phyloP scores from a whole-genome alignment of 2,888 invertebrate genomes.

The Campoplex nolae region DNA sequence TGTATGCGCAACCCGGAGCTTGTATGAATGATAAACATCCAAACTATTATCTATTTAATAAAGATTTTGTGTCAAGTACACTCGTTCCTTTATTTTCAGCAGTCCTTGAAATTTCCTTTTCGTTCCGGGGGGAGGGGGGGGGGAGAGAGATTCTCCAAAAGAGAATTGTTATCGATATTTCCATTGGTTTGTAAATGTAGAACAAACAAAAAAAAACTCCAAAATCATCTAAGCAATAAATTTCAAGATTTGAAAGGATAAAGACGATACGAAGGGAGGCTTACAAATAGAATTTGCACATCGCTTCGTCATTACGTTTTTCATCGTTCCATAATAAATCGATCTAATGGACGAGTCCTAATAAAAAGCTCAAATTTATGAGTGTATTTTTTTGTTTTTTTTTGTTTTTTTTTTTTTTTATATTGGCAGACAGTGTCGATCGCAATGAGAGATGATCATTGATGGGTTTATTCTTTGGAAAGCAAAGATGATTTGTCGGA shows the following conservation, averaged over 20 bases:
- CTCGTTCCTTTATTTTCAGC: not conserved
- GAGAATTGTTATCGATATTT: not conserved
- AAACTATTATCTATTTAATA: slow-evolving; percentile 28
- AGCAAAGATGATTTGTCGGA: slow-evolving; percentile 6
- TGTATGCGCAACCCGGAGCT: not conserved
- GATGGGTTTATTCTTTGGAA: not conserved
- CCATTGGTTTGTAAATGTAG: not conserved
- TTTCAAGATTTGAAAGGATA: not conserved
- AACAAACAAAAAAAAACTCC: not conserved
- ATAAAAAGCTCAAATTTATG: not conserved
- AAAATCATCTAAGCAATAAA: not conserved
- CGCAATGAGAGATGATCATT: not conserved
- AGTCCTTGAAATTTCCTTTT: not conserved
- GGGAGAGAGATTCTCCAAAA: not conserved
- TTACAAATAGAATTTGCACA: not conserved
- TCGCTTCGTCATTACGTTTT: slow-evolving; percentile 19
- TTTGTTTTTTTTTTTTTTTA: no score
- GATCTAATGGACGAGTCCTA: not conserved
- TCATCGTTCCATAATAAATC: slow-evolving; percentile 3
- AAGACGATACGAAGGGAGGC: not conserved
- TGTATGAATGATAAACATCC: slow-evolving; percentile 28
- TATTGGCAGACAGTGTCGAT: not conserved
- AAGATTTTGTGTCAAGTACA: not conserved
- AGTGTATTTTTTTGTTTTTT: not conserved
- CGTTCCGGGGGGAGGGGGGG: not conserved